Conservation (phyloP, 2,797 vertebrate genomes). For the Falco biarmicus region DNA sequence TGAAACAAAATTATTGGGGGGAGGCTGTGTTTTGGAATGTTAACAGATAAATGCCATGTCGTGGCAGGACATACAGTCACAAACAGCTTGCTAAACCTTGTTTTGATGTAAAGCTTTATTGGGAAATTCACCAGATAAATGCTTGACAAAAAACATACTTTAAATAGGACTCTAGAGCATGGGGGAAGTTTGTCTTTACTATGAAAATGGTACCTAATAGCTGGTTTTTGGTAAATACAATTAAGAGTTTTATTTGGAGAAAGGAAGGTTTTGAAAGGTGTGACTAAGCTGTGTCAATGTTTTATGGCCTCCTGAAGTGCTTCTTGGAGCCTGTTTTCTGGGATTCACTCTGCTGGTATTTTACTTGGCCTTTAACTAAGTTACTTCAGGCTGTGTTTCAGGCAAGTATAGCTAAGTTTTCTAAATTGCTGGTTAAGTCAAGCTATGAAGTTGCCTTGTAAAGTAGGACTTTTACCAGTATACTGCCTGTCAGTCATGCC, state of each 20-base stretch:
- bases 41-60: background rate
- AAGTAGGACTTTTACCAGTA: constrained; percentile 44
- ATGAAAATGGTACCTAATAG: background rate
- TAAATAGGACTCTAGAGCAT: background rate
- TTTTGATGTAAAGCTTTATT: background rate
- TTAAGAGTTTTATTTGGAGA: background rate
- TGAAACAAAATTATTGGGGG: background rate
- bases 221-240: background rate
- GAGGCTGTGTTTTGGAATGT: background rate
- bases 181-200: background rate
- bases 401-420: background rate
- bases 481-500: background rate
- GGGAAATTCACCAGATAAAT: background rate
- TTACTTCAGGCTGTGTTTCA: constrained; percentile 35
- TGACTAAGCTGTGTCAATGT: background rate
- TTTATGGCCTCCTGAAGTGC: background rate
- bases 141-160: background rate
- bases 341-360: background rate
- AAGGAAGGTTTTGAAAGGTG: background rate
- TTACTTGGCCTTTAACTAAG: constrained; percentile 19
- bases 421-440: constrained; percentile 42
- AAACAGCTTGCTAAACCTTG: background rate
- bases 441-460: constrained; percentile 48
- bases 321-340: background rate
- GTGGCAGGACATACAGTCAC: background rate